Evolutionary conservation across 2,888 invertebrate genomes (phyloP), one percentile per base, ranked within the genome.

Genomic region (Pherbina coryleti): DNA sequence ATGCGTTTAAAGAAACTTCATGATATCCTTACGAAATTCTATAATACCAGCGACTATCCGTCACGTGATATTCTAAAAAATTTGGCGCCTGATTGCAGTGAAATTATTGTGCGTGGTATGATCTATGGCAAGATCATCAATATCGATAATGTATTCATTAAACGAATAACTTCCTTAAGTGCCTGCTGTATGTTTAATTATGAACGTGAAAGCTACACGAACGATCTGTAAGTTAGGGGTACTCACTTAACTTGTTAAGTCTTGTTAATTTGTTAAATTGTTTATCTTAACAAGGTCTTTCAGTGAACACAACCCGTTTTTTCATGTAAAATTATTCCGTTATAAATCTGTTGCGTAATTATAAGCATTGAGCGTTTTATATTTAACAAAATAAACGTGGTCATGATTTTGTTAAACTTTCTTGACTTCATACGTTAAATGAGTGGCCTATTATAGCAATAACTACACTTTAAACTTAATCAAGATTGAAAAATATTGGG

Each of bases 151-250:
- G 77, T 86, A 53, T 87, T 89, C 75, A 34, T 82, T 5, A 82
- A 84, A 62, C 83, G 87, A 11, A 70, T 85, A 44, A 88, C 88
- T 22, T 84, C 87, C 5, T 80, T 86, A 3, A 85, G 89, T 77
- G 82, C 84, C 17, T 89, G 89, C 73, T 89, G 89, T 81, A 83
- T 88, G 78, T 89, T 89, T 77, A 89, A 89, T 78, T 88, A 89
- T 67, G 81, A 83, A 4, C 80, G 89, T 2, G 80, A 81, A 0
- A 85, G 83, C 73, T 83, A 84, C 66, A 80, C 81, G 3, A 76
- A 62, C 44, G 78, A 84, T 81, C 78, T 74, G 89, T 89, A 81
- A 84, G 86, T 49, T 5, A 22, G 44, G 75, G 17, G 31, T 53
- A 9, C 8, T n/a, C 28, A 31, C 3, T 9, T 31, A 64, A 31